Conservation (phyloP, 2,113 vertebrate species). For the Gulo gulo region DNA sequence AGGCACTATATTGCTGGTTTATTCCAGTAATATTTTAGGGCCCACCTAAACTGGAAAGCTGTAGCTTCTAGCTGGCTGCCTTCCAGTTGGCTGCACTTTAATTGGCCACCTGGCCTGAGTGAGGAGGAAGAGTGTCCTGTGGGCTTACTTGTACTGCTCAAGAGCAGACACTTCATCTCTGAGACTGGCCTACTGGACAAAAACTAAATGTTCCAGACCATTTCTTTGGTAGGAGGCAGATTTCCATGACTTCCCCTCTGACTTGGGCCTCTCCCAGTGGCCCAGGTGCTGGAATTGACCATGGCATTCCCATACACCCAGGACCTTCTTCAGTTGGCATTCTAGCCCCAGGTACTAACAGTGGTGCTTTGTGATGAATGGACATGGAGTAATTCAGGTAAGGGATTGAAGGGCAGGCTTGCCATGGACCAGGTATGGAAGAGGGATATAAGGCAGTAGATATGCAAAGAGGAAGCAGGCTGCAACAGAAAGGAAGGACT, state of each 20-base stretch:
- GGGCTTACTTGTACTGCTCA: neutral
- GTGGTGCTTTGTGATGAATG: neutral
- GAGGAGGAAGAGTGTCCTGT: neutral
- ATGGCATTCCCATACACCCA: neutral
- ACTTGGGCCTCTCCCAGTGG: neutral
- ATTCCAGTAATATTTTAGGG: conserved; percentile 30
- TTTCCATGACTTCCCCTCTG: neutral
- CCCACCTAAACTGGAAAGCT: neutral
- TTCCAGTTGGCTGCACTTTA: neutral
- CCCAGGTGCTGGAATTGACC: neutral
- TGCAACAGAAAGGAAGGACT: neutral
- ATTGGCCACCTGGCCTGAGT: neutral
- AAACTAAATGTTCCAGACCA: neutral
- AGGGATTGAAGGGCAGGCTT: neutral
- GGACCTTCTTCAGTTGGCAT: neutral
- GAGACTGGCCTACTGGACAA: neutral
- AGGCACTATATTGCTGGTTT: neutral
- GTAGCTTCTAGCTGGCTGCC: neutral
- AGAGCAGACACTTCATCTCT: neutral
- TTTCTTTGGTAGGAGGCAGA: neutral
- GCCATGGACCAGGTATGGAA: neutral
- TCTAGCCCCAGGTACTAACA: neutral
- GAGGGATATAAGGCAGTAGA: neutral
- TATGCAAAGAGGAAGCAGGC: neutral
- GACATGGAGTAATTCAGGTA: neutral